Conservation (phyloP, 2,888 invertebrate species). For the Glaucopsyche alexis region DNA sequence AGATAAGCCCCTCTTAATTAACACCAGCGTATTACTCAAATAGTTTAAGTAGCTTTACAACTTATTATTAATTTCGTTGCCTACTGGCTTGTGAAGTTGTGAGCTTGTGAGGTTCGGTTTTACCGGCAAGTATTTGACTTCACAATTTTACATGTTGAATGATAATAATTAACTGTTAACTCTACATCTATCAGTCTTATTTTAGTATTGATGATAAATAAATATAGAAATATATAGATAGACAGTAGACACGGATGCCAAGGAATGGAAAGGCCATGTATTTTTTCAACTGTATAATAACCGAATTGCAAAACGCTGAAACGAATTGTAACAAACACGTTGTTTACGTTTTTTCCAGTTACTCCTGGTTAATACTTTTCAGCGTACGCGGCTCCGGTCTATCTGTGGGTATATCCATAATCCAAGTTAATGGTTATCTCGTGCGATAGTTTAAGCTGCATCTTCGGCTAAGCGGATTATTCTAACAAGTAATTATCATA, state of each 20-base stretch:
- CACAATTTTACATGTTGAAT: neutral
- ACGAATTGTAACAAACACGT: neutral
- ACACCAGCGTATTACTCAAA: slow-evolving; percentile 11
- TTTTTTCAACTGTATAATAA: neutral
- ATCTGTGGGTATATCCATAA: neutral
- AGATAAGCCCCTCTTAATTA: slow-evolving; percentile 19
- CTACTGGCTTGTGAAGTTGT: neutral
- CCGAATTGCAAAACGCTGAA: neutral
- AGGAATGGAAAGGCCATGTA: no score
- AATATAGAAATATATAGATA: no score
- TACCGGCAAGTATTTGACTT: neutral
- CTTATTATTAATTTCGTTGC: slow-evolving; percentile 18
- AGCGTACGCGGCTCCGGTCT: no score
- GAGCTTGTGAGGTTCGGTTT: neutral
- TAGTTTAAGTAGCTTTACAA: slow-evolving; percentile 16
- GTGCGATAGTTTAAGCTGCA: slow-evolving; percentile 25
- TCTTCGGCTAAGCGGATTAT: slow-evolving; percentile 53
- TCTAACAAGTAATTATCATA: slow-evolving; percentile 70
- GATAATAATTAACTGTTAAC: no score
- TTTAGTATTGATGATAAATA: no score
- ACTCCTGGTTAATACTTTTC: neutral
- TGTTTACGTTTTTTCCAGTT: neutral
- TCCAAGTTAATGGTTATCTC: slow-evolving; percentile 9
- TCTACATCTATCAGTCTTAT: no score
- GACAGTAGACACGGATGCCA: no score